phyloP scores from a whole-genome alignment of 2,797 vertebrate species.

The Sebastes miniatus region DNA sequence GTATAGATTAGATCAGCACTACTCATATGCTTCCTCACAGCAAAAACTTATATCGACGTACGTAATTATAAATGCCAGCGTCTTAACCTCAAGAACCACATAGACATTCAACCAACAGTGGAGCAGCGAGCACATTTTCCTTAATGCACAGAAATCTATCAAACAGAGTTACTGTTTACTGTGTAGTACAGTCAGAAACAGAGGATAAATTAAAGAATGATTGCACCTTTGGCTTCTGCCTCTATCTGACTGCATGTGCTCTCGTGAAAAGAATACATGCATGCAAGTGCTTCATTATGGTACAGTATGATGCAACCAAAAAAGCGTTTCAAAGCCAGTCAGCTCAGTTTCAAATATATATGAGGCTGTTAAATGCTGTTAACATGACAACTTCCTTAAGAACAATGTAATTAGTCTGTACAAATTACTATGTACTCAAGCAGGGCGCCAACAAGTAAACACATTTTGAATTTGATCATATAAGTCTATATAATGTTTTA shows the following conservation, averaged over 20 bases:
- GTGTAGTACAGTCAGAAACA: not conserved
- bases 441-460: not conserved
- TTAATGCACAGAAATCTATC: not conserved
- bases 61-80: not conserved
- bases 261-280: not conserved
- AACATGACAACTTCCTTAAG: not conserved
- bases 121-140: not conserved
- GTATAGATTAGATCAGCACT: not conserved
- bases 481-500: not conserved
- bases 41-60: not conserved
- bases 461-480: not conserved
- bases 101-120: not conserved
- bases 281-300: not conserved
- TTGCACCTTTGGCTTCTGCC: not conserved
- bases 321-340: not conserved
- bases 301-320: not conserved
- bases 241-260: not conserved
- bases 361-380: not conserved
- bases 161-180: not conserved
- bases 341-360: not conserved
- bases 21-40: not conserved
- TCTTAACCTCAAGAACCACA: not conserved
- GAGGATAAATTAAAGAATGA: not conserved
- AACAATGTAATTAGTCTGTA: not conserved
- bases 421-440: not conserved